Evolutionary conservation across 2,113 vertebrate species (phyloP), one percentile per base, ranked within the genome.

Genomic region (Etia nguti): DNA sequence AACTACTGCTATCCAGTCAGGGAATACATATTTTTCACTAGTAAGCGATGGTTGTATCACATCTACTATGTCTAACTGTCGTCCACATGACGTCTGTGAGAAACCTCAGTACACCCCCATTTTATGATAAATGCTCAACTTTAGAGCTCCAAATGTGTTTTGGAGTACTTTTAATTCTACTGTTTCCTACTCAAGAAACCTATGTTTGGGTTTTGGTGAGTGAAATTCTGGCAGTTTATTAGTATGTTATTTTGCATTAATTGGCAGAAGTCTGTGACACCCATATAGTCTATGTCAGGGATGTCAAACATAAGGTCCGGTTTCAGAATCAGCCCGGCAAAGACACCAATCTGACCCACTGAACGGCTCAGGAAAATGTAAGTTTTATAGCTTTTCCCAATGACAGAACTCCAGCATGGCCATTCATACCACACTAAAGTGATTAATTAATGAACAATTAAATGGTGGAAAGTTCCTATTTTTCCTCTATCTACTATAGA

Each of bases 1-100:
- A 65, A 65, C 31, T 18, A 65, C 60, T 65, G 60, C 20, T 65
- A 65, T 65, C 60, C 31, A 36, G 60, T 65, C 60, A 65, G 60
- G 60, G 60, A 65, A 38, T 65, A 65, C 60, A n/a, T 65, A 65
- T 38, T 65, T 65, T 65, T 38, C 20, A 38, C 10, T 65, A 65
- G 34, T 38, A 65, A 38, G 10, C 10, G 6, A 12, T 38, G 60
- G 0, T 0, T 65, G 34, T 68, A 68, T 68, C 20, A 41, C 1
- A 1, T 68, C 36, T 41, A 68, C 5, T 9, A 68, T 41, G 34
- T 41, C 11, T 41, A 41, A 22, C 0, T 68, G 11, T 68, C 62
- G 13, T 41, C 20, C 34, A 15, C 11, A 68, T 13, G 60, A 38
- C 2, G 0, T 15, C 34, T 41, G 1, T 41, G 36, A 41, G 36